Evolutionary conservation across 2,113 vertebrate species (phyloP).

Genomic region (Phrynocephalus versicolor): DNA sequence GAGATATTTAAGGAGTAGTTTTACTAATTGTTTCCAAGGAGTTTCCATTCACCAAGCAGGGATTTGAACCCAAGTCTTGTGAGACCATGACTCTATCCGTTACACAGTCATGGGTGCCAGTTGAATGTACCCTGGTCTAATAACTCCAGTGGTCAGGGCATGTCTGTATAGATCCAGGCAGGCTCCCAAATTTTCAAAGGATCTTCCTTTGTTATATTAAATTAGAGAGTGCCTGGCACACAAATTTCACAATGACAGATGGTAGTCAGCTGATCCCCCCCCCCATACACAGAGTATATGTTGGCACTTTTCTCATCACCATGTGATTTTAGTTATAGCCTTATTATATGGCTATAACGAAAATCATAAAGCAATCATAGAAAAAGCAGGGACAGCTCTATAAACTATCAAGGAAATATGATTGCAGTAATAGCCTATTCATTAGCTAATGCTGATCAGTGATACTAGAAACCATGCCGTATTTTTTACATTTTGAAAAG

Average conservation of each 20-base stretch:
- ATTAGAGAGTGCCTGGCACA: not conserved
- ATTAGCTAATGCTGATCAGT: constrained; percentile 5
- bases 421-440: not conserved
- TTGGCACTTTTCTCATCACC: not conserved
- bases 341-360: not conserved
- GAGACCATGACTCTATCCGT: too few relatives aligned
- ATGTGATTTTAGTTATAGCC: not conserved
- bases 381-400: not conserved
- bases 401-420: not conserved
- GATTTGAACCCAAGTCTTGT: too few relatives aligned
- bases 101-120: too few relatives aligned
- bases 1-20: too few relatives aligned
- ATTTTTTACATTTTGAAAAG: not conserved
- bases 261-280: too few relatives aligned
- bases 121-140: not conserved
- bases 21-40: too few relatives aligned
- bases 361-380: not conserved
- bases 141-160: not conserved
- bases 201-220: not conserved
- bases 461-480: not conserved
- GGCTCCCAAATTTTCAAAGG: not conserved
- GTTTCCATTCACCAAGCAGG: too few relatives aligned
- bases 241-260: not conserved
- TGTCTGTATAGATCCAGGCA: not conserved
- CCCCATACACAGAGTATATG: not conserved